Conservation (phyloP, 2,888 invertebrate genomes). For the Drosophila nigricruria region DNA sequence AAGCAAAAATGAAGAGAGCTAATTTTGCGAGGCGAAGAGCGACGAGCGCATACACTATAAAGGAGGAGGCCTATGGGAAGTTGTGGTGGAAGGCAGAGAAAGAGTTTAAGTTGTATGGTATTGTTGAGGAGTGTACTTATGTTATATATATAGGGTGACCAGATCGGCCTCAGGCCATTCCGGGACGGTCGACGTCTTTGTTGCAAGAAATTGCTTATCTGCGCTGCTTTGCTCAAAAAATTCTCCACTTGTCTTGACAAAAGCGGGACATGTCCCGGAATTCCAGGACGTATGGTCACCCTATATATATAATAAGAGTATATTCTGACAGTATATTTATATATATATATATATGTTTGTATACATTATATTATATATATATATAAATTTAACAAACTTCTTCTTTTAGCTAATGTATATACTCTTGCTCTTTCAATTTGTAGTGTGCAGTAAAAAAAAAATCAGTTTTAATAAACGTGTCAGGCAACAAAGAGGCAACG, state of each 20-base stretch:
- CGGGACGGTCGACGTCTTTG: no score
- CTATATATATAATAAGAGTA: neutral
- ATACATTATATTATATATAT: neutral
- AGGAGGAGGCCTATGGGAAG: neutral
- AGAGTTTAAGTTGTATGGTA: no score
- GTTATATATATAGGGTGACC: no score
- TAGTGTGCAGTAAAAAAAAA: conserved; percentile 42
- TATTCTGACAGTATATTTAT: neutral
- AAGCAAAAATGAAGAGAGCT: conserved; percentile 14
- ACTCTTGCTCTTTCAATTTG: neutral
- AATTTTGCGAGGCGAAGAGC: neutral
- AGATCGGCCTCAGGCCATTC: no score
- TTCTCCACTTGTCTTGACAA: no score
- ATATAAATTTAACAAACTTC: neutral
- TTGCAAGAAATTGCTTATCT: no score
- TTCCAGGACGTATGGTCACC: no score
- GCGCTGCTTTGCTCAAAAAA: no score
- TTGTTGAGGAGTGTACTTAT: no score
- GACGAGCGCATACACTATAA: conserved; percentile 18
- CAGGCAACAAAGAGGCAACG: conserved; percentile 77
- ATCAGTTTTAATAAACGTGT: conserved; percentile 80
- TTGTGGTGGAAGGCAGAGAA: no score
- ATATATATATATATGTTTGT: neutral
- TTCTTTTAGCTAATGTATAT: conserved; percentile 21
- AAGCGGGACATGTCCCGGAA: no score